Evolutionary conservation across 2,113 vertebrate genomes (phyloP).

Genomic region (Python bivittatus): DNA sequence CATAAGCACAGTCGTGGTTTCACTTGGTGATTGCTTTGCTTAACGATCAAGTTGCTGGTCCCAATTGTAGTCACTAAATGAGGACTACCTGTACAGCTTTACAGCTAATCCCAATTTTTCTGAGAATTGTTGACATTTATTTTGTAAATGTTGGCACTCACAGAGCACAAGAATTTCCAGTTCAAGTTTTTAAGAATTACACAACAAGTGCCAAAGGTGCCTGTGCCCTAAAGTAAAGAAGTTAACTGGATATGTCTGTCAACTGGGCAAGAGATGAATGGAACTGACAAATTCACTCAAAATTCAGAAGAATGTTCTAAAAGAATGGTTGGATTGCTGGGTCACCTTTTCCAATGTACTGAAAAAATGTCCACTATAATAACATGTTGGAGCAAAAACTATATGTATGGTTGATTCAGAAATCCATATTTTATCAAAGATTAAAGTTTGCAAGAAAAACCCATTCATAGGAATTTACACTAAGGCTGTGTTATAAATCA

Average conservation of each 20-base stretch:
- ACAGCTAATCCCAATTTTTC: too few relatives aligned
- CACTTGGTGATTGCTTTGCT: too few relatives aligned
- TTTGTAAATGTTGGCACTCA: slow-evolving; percentile 32
- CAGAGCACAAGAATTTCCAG: neutral
- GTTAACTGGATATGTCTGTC: neutral
- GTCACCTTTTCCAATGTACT: neutral
- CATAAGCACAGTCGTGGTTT: neutral
- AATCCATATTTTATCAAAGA: neutral
- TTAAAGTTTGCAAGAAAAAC: neutral
- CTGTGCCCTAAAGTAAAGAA: neutral
- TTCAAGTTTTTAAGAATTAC: neutral
- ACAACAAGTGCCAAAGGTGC: neutral
- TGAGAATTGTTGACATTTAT: slow-evolving; percentile 11
- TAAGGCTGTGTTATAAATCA: neutral
- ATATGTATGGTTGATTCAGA: neutral
- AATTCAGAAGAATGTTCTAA: neutral
- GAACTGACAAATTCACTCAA: neutral
- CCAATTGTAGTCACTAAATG: too few relatives aligned
- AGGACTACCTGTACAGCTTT: too few relatives aligned
- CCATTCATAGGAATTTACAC: neutral
- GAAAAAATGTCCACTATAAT: neutral
- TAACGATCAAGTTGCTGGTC: too few relatives aligned
- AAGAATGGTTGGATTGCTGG: neutral
- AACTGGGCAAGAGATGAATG: neutral
- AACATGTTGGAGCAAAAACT: neutral